These are phyloP conservation scores for Lanius collurio DNA, from an alignment of 2,113 vertebrate genomes.

Conservation along the genomic window DNA sequence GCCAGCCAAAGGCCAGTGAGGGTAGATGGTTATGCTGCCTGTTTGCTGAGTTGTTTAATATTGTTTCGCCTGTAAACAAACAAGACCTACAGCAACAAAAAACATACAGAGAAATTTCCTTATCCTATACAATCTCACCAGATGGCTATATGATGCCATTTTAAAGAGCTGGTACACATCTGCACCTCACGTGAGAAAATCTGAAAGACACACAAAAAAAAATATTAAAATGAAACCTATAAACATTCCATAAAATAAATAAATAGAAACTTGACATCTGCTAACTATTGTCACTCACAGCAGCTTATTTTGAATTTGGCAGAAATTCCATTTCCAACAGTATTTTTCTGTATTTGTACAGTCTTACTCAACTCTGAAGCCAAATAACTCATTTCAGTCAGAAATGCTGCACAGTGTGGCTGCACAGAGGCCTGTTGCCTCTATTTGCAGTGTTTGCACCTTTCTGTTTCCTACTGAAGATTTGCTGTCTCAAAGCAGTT, in stretches of 20 bases:
- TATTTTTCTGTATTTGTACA: neutral
- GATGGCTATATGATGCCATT: neutral
- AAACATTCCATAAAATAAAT: neutral
- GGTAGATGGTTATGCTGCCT: neutral
- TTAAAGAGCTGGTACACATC: neutral
- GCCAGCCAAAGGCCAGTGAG: neutral
- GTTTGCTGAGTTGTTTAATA: neutral
- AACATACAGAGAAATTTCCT: neutral
- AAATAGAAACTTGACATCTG: constrained; percentile 17
- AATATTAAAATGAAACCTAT: neutral
- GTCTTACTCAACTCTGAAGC: neutral
- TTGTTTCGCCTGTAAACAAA: neutral
- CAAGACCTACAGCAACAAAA: neutral
- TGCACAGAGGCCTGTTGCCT: neutral
- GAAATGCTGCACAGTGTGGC: neutral
- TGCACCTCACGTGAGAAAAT: neutral
- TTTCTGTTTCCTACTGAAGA: neutral
- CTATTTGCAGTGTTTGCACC: neutral
- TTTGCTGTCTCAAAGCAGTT: neutral
- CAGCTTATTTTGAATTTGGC: constrained; percentile 22
- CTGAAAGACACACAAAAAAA: neutral
- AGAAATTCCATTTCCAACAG: neutral
- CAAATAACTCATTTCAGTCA: neutral
- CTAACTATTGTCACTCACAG: neutral
- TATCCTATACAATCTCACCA: neutral